Conservation (phyloP, 2,797 vertebrate genomes). For the Phylloscopus collybita region DNA sequence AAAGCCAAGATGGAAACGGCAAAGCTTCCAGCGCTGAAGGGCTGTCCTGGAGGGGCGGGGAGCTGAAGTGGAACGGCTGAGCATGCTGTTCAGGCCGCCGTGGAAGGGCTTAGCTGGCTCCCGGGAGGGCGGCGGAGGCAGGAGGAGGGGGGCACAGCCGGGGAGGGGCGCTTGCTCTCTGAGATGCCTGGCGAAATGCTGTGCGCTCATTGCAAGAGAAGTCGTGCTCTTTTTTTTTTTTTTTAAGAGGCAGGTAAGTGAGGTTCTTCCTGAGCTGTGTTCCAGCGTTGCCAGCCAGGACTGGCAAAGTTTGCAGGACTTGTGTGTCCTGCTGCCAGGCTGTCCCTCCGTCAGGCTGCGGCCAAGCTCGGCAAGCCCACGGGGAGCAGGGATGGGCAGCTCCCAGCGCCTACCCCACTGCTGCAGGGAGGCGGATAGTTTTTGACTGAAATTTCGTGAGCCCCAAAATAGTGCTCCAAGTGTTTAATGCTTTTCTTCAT, state of each 20-base stretch:
- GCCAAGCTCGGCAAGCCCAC: background rate
- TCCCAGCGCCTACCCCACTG: background rate
- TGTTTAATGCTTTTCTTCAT: constrained; percentile 70
- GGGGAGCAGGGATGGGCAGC: background rate
- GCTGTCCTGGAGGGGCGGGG: constrained; percentile 36
- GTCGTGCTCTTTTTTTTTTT: background rate
- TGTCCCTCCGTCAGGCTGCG: rapidly evolving
- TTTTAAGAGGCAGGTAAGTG: background rate
- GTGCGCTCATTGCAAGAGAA: background rate
- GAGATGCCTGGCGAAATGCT: background rate
- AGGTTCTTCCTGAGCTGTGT: background rate
- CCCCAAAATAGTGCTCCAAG: constrained; percentile 59
- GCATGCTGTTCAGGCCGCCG: background rate
- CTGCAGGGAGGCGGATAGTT: background rate
- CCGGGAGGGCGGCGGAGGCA: background rate
- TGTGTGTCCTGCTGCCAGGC: background rate
- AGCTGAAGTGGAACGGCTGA: constrained; percentile 59
- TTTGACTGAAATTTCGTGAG: constrained; percentile 68
- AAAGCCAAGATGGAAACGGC: constrained; percentile 47
- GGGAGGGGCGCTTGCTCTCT: background rate
- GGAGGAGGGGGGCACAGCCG: background rate
- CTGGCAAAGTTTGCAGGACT: background rate
- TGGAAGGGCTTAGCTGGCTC: constrained; percentile 42
- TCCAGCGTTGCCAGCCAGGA: background rate
- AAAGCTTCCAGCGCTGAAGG: constrained; percentile 31